Evolutionary conservation across 1,140 invertebrate species (phyloP).

Genomic region (Sitobion miscanthi): DNA sequence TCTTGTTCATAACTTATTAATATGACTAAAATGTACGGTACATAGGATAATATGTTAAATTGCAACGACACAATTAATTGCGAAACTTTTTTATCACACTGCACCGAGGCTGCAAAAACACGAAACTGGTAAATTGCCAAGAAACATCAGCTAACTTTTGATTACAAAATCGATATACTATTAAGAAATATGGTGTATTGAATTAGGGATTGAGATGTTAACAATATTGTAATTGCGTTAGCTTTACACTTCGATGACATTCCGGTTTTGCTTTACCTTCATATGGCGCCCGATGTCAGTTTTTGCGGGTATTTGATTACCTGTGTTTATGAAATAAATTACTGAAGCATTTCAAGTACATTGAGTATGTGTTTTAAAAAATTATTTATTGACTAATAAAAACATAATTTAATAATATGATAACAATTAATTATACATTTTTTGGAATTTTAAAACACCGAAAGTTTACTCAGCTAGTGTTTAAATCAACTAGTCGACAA

Average conservation of each 20-base stretch:
- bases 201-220: constrained; percentile 38
- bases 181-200: constrained; percentile 12
- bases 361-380: not conserved
- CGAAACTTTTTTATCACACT: constrained; percentile 20
- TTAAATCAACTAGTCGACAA: not conserved
- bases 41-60: not conserved
- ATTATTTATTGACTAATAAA: not conserved
- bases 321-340: not conserved
- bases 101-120: not conserved
- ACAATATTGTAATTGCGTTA: constrained; percentile 26
- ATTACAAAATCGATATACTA: constrained; percentile 51
- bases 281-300: not conserved
- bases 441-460: not conserved
- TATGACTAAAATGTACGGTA: not conserved
- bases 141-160: constrained; percentile 25
- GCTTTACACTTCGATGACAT: not conserved
- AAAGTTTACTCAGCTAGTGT: not conserved
- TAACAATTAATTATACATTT: not conserved
- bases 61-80: not conserved
- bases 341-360: not conserved
- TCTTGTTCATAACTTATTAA: not conserved
- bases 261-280: constrained; percentile 21
- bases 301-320: not conserved
- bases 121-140: constrained; percentile 39
- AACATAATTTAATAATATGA: not conserved